These are phyloP conservation scores for Nomada ferruginata DNA, from an alignment of 2,888 invertebrate species.

Conservation along the genomic window DNA sequence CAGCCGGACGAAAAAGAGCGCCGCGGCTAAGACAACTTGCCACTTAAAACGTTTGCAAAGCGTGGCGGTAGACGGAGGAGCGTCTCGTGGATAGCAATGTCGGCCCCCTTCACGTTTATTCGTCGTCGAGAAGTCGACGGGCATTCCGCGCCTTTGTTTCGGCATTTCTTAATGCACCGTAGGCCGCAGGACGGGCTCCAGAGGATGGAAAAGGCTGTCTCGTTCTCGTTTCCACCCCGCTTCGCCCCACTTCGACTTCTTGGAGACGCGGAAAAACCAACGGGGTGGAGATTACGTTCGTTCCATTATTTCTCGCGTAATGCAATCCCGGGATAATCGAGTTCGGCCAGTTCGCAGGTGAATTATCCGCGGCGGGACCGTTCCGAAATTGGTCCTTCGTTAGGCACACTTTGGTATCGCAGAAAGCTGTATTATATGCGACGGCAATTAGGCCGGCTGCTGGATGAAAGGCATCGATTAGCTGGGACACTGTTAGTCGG, in stretches of 20 bases:
- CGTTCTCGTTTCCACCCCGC: slow-evolving; percentile 2
- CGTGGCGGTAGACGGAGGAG: slow-evolving; percentile 52
- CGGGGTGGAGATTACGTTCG: slow-evolving; percentile 51
- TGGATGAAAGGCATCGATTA: slow-evolving; percentile 50
- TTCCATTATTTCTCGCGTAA: slow-evolving; percentile 67
- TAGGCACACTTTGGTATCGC: slow-evolving; percentile 48
- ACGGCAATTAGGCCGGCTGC: slow-evolving; percentile 48
- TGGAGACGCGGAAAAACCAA: slow-evolving; percentile 44
- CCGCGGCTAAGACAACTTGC: slow-evolving; percentile 75
- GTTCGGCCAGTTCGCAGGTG: slow-evolving; percentile 60
- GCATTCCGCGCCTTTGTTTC: slow-evolving; percentile 76
- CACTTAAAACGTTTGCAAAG: slow-evolving; percentile 78
- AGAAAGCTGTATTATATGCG: slow-evolving; percentile 48
- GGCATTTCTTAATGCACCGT: slow-evolving; percentile 78
- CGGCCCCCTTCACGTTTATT: slow-evolving; percentile 67
- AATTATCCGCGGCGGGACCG: slow-evolving; percentile 64
- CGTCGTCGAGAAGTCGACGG: slow-evolving; percentile 71
- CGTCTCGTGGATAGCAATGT: slow-evolving; percentile 64
- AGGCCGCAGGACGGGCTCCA: slow-evolving; percentile 57
- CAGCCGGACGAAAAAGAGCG: slow-evolving; percentile 10
- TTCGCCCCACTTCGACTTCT: neutral
- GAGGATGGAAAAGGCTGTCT: slow-evolving; percentile 54
- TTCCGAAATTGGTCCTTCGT: slow-evolving; percentile 59
- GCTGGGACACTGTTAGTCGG: slow-evolving; percentile 32
- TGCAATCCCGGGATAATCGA: slow-evolving; percentile 67